Conservation (phyloP, 2,888 invertebrate genomes). For the Agriotes lineatus region DNA sequence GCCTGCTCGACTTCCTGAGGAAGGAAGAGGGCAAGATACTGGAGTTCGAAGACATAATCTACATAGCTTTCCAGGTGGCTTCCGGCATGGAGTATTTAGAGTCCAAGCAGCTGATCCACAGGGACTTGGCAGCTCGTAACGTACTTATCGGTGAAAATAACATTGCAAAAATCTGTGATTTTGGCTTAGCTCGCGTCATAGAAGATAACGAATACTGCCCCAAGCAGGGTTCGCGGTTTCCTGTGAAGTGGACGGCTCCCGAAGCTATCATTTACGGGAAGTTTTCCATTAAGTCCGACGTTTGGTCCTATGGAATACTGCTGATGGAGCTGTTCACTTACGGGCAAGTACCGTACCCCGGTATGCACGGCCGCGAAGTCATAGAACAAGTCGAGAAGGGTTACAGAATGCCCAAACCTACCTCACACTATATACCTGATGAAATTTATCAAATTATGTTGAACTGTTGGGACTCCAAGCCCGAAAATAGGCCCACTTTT, state of each 20-base stretch:
- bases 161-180: conserved; percentile 84
- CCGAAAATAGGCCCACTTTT: conserved; percentile 97
- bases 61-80: conserved; percentile 95
- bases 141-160: conserved; percentile 89
- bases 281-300: conserved; percentile 99
- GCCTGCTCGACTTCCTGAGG: conserved; percentile 90
- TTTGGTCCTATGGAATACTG: conserved; percentile 97
- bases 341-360: conserved; percentile 98
- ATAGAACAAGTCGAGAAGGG: conserved; percentile 97
- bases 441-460: conserved; percentile 95
- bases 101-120: conserved; percentile 92
- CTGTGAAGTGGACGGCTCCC: conserved; percentile 99
- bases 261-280: conserved; percentile 95
- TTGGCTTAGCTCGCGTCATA: conserved; percentile 96
- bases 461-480: conserved; percentile 94
- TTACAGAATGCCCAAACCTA: conserved; percentile 97
- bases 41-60: conserved; percentile 92
- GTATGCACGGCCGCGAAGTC: conserved; percentile 96
- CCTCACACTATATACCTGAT: conserved; percentile 90
- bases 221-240: conserved; percentile 92
- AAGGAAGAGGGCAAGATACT: conserved; percentile 90
- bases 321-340: conserved; percentile 96
- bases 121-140: conserved; percentile 95
- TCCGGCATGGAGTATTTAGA: conserved; percentile 96
- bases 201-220: conserved; percentile 99